Base-by-base conservation (phyloP, 2,888 invertebrate genomes). In the Pollenia amentaria region DNA sequence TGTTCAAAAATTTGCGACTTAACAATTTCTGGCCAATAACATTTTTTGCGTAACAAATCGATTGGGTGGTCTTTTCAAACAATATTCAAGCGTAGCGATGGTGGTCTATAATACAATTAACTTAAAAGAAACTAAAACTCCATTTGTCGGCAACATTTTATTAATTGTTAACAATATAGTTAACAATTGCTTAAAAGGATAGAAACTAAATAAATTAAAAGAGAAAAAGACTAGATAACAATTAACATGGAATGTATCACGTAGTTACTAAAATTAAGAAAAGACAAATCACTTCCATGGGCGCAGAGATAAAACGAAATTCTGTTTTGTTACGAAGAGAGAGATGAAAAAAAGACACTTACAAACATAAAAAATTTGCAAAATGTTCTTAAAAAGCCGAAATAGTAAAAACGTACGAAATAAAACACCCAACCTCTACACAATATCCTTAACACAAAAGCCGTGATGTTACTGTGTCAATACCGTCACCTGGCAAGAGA, bases 401-500 rank as follows among this genome's bases (percentile, higher is more conserved):
- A 82, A 65, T 9, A 77, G 72, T 62, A 40, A 38, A 21, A 73
- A 51, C 53, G 90, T 89, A 90, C 89, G 89, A 92, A 91, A 92
- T 90, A 88, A 89, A 89, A 92, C 91, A 91, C 91, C 91, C 90
- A 88, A 84, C 8, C 62, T 11, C 6, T 64, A 67, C 6, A 69
- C 16, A 80, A 70, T 65, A 72, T 55, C 48, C 51, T 57, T 65
- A 76, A 73, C 53, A 79, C 60, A 79, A 67, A 73, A 84, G 73
- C 60, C 73, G 53, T 79, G 40, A 78, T 87, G 67, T 67, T 79
- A 67, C 89, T 88, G 90, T 90, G 90, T 89, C 89, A 89, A 90
- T 89, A 81, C 89, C 92, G 90, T 91, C 92, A 92, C 92, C 92
- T 92, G 92, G 91, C 90, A 89, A 88, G 89, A 90, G 89, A 88